These are phyloP conservation scores for Ectropis grisescens DNA, from an alignment of 1,140 invertebrate genomes.

Conservation along the genomic window DNA sequence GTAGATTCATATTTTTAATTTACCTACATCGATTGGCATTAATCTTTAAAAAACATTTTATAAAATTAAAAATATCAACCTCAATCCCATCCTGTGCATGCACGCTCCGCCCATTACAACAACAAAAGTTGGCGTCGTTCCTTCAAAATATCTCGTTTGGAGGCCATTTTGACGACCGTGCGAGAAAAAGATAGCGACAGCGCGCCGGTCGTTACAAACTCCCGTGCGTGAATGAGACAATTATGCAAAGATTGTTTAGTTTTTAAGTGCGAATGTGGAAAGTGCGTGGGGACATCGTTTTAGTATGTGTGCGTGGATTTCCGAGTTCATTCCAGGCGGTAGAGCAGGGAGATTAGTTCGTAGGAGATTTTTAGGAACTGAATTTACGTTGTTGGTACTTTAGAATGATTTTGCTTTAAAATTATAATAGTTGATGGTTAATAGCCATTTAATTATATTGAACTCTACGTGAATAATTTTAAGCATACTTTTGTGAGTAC, in stretches of 20 bases:
- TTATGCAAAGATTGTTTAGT: slow-evolving; percentile 64
- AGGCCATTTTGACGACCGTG: slow-evolving; percentile 66
- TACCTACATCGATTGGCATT: too few relatives aligned
- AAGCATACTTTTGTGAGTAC: too few relatives aligned
- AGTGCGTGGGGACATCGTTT: slow-evolving; percentile 36
- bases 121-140: slow-evolving; percentile 64
- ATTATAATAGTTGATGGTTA: too few relatives aligned
- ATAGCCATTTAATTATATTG: too few relatives aligned
- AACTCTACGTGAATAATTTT: too few relatives aligned
- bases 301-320: slow-evolving; percentile 26
- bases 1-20: too few relatives aligned
- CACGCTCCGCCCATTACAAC: slow-evolving; percentile 65
- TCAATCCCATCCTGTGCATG: slow-evolving; percentile 39
- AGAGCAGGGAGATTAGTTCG: too few relatives aligned
- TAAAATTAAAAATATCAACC: too few relatives aligned
- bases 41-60: too few relatives aligned
- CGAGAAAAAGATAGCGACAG: slow-evolving; percentile 40
- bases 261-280: slow-evolving; percentile 43
- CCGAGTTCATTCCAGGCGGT: slow-evolving; percentile 1
- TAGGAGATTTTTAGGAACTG: too few relatives aligned
- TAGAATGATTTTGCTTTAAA: too few relatives aligned
- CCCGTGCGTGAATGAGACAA: slow-evolving; percentile 59
- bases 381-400: too few relatives aligned
- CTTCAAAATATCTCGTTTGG: slow-evolving; percentile 69
- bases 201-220: slow-evolving; percentile 21